Base-by-base conservation (phyloP, 2,113 vertebrate species). In the Engystomops pustulosus region DNA sequence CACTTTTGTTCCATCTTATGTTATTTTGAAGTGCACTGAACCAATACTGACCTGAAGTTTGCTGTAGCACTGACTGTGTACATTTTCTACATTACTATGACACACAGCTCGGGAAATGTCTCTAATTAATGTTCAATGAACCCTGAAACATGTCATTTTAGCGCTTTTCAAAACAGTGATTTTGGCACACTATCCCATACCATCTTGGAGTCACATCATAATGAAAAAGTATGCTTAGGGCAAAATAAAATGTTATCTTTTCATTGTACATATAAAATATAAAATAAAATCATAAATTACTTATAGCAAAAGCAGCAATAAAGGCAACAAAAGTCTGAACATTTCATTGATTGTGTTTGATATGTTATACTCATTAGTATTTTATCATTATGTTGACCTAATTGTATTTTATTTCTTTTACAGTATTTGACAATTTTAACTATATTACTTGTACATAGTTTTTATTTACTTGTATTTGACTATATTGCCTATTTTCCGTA, bases 51-150 rank as follows among this genome's bases (percentile, higher is more conserved):
- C 79, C 79, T 47, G 18, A 6, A 34, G 44, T 38, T 69, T 80
- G 62, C 44, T 14, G 30, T 25, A 81, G n/a, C 47, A 80, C 60
- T 81, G 18, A 71, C 32, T 55, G 47, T 49, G 25, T 49, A 69
- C 32, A 71, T 71, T 71, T 20, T 68, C 4, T 51, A 70, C 32
- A 44, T 53, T 71, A 81, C 15, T 49, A 47, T 53, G 47, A 81
- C 32, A 70, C 30, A 55, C 27, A 45, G 17, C 72, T 75, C 15
- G 30, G 49, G 72, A 53, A 75, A 51, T 32, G 27, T 53, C 45
- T 75, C 72, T 75, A 75, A 75, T 75, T 75, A 75, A 51, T 75
- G 72, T 75, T 75, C 72, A 75, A 9, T 75, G 72, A 75, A 51
- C 72, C 72, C 49, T 75, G 72, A 51, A 45, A 75, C 47, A 34